Percentiles rank a stretch among this genome's conserved stretches.
These are phyloP conservation scores for Alsophila aescularia DNA, from an alignment of 2,888 invertebrate species.

Conservation along the genomic window DNA sequence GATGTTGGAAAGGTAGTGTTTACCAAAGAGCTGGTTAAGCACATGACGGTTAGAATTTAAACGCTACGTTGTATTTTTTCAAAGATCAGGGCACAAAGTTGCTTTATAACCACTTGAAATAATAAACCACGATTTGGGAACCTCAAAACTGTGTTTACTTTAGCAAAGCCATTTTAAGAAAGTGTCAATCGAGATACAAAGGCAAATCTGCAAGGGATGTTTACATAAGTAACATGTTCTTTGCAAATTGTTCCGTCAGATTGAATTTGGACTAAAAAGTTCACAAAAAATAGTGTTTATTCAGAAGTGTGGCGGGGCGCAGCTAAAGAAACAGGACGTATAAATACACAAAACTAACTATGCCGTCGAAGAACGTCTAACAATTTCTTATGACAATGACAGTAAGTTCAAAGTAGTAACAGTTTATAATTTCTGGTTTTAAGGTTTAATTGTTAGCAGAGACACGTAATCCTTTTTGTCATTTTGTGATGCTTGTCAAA, in stretches of 20 bases:
- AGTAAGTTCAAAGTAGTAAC: conserved; percentile 47
- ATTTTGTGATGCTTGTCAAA: conserved; percentile 74
- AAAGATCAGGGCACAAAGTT: conserved; percentile 25
- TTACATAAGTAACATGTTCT: conserved; percentile 60
- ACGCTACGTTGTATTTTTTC: conserved; percentile 47
- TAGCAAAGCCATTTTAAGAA: conserved; percentile 42
- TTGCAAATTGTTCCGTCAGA: conserved; percentile 62
- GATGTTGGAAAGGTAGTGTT: conserved; percentile 9
- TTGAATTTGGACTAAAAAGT: conserved; percentile 55
- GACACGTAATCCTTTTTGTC: conserved; percentile 73
- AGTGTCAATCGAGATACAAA: conserved; percentile 56
- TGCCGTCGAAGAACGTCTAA: conserved; percentile 5
- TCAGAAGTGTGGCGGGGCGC: conserved; percentile 65
- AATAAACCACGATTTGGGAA: conserved; percentile 22
- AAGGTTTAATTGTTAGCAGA: conserved; percentile 12
- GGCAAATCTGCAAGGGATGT: conserved; percentile 64
- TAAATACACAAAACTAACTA: conserved; percentile 34
- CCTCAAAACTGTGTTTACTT: conserved; percentile 49
- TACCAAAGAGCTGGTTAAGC: conserved; percentile 45
- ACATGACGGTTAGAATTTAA: conserved; percentile 58
- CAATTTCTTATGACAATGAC: conserved; percentile 23
- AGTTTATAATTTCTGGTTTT: neutral
- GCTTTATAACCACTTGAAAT: conserved; percentile 34
- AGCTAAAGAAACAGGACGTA: conserved; percentile 68
- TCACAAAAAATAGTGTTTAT: conserved; percentile 63